phyloP scores from a whole-genome alignment of 1,140 invertebrate genomes.

The Musca vetustissima region DNA sequence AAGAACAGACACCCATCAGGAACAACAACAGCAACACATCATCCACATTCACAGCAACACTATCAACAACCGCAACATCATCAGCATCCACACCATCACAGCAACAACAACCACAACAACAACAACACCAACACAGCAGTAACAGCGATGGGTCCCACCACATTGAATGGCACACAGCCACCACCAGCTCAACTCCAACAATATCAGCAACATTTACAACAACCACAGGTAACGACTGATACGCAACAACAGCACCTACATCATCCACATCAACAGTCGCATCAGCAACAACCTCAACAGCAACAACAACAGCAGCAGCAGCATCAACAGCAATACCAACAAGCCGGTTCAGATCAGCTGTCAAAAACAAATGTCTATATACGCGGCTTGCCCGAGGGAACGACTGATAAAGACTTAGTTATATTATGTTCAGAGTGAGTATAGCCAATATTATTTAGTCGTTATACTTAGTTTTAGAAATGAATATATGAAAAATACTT shows the following conservation, averaged over 20 bases:
- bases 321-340: constrained; percentile 9
- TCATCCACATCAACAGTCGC: constrained; percentile 6
- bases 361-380: constrained; percentile 21
- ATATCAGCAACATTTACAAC: constrained; percentile 12
- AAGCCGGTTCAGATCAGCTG: constrained; percentile 13
- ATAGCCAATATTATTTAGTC: not conserved
- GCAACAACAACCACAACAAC: not conserved
- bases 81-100: not conserved
- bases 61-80: not conserved
- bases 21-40: not conserved
- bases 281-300: constrained; percentile 8
- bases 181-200: constrained; percentile 16
- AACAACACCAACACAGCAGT: not conserved
- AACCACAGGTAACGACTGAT: not conserved
- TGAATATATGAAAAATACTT: too few relatives aligned
- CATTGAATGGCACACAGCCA: constrained; percentile 13
- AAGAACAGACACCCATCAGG: not conserved
- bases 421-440: constrained; percentile 21
- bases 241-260: constrained; percentile 2
- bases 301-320: constrained; percentile 15
- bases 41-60: not conserved
- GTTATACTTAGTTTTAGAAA: too few relatives aligned
- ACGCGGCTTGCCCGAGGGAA: constrained; percentile 15
- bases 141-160: constrained; percentile 13
- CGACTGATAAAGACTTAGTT: constrained; percentile 22